These are phyloP conservation scores for Dicaeum eximium DNA, from an alignment of 2,113 vertebrate genomes.

Conservation along the genomic window DNA sequence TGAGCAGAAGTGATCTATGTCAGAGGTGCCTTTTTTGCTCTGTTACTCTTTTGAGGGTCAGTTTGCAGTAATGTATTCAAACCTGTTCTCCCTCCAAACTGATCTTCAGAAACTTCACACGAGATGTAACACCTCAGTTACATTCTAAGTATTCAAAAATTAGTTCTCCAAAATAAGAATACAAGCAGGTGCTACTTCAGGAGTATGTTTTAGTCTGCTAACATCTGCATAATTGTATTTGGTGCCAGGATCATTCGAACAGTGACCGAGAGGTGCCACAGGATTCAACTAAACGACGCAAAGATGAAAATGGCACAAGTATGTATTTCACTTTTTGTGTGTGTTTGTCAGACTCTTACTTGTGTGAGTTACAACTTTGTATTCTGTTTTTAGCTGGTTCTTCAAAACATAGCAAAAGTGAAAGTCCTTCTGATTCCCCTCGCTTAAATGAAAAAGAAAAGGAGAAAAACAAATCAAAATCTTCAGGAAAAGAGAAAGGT, in stretches of 20 bases:
- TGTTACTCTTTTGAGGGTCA: background rate
- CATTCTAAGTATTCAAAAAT: background rate
- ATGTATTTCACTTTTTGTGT: constrained; percentile 65
- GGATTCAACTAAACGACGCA: constrained; percentile 83
- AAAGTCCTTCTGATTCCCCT: constrained; percentile 92
- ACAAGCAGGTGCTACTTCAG: background rate
- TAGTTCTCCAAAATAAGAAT: background rate
- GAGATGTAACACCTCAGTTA: background rate
- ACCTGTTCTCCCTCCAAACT: background rate
- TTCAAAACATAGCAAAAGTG: constrained; percentile 92
- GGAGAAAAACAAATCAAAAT: constrained; percentile 94
- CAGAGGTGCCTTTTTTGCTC: background rate
- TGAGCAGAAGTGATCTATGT: background rate
- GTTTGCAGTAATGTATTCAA: background rate
- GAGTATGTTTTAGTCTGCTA: background rate
- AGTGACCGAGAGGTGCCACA: constrained; percentile 83
- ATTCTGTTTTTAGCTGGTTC: constrained; percentile 74
- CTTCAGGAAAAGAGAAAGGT: constrained; percentile 93
- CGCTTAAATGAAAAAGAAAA: constrained; percentile 87
- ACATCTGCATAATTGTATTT: constrained; percentile 48
- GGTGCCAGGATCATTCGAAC: constrained; percentile 85
- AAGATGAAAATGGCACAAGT: constrained; percentile 90
- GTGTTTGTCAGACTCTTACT: background rate
- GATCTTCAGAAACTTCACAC: background rate
- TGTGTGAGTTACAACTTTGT: background rate